These are phyloP conservation scores for Philereme transversata DNA, from an alignment of 2,888 invertebrate species.

Conservation along the genomic window DNA sequence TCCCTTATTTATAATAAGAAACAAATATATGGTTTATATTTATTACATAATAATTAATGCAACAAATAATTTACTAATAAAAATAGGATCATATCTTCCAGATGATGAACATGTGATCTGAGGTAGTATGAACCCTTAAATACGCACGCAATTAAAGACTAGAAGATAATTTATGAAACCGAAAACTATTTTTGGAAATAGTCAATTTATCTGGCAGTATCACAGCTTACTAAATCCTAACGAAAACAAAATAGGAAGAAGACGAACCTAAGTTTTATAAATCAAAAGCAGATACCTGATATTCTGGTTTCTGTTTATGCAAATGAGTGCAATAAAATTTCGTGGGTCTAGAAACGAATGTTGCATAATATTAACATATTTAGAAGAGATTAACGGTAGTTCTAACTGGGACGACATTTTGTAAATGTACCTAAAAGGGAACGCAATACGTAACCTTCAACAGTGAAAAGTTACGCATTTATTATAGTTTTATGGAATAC, in stretches of 20 bases:
- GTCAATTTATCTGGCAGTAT: not conserved
- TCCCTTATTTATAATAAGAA: too few relatives aligned
- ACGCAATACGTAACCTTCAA: conserved; percentile 32
- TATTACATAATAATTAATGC: too few relatives aligned
- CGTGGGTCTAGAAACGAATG: conserved; percentile 31
- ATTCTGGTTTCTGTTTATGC: conserved; percentile 31
- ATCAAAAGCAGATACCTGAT: conserved; percentile 16
- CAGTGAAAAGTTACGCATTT: conserved; percentile 26
- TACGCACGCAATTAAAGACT: too few relatives aligned
- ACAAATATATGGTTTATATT: too few relatives aligned
- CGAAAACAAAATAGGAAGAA: conserved; percentile 12
- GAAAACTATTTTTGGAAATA: too few relatives aligned
- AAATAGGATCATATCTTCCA: too few relatives aligned
- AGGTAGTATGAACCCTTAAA: too few relatives aligned
- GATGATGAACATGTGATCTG: too few relatives aligned
- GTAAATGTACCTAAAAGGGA: conserved; percentile 28
- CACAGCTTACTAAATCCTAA: conserved; percentile 10
- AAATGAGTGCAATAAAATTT: conserved; percentile 36
- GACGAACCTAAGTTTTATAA: conserved; percentile 11
- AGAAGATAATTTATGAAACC: too few relatives aligned
- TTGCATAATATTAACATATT: conserved; percentile 32
- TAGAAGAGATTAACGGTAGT: conserved; percentile 31
- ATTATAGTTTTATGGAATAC: conserved; percentile 11
- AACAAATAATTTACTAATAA: too few relatives aligned
- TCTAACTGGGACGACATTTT: conserved; percentile 31